Evolutionary conservation across 2,113 vertebrate species (phyloP), one percentile per base, ranked within the genome.

Genomic region (Tricholaema leucomelas): DNA sequence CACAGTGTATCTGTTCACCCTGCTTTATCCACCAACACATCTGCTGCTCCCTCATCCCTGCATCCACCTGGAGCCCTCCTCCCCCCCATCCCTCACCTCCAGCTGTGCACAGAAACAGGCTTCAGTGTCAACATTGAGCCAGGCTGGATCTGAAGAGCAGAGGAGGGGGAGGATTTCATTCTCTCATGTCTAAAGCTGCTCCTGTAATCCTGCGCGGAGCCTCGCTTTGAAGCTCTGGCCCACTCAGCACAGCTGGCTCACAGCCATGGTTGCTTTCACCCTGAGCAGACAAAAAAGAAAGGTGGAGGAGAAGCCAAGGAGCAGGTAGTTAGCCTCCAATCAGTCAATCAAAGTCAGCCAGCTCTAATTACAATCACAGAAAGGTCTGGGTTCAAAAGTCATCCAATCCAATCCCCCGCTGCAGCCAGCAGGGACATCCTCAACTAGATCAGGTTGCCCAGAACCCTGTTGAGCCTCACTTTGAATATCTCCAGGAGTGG

Each of bases 231-330:
- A 83, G 59, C 56, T 30, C 73, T 33, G 44, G 58, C 50, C 67
- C 0, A 54, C 71, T 90, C 11, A 0, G 63, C 1, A 3, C 40
- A 46, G 19, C 88, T 95, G 74, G 81, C 84, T 89, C 42, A 27
- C 21, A 80, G 71, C 90, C 83, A 85, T 56, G 33, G 69, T 77
- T 90, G 61, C 92, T 94, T 82, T 89, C 81, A 88, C 31, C 38
- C 23, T 0, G 1, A 80, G 50, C 30, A 25, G 66, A 65, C 52
- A 65, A n/a, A 50, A 60, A 40, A 40, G 94, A 75, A 60, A 56
- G 69, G 64, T 15, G 4, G 78, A 60, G 1, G 1, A 90, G 91
- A 86, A 77, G 84, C 85, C 91, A 81, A 74, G 81, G 67, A 85
- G 60, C 0, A 2, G 19, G 28, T 19, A 19, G 46, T 74, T 69